phyloP scores from a whole-genome alignment of 2,888 invertebrate species.

The Furcula furcula region DNA sequence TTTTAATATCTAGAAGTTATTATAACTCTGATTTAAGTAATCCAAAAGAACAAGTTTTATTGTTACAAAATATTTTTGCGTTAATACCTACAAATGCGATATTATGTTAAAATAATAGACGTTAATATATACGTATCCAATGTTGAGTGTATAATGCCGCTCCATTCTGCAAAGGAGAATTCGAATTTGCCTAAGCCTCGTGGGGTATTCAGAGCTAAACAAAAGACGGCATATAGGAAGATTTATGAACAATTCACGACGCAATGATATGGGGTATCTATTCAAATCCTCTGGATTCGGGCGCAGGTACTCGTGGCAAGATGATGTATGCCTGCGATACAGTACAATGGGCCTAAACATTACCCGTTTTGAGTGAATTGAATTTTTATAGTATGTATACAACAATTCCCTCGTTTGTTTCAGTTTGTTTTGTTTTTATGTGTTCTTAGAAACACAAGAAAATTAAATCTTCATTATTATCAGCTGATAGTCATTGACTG shows the following conservation, averaged over 20 bases:
- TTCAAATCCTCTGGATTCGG: conserved; percentile 65
- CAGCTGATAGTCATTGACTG: no score
- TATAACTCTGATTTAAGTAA: no score
- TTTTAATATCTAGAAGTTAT: no score
- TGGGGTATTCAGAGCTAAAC: conserved; percentile 64
- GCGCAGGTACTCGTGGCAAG: conserved; percentile 53
- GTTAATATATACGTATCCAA: no score
- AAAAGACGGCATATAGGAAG: conserved; percentile 69
- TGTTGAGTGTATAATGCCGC: conserved; percentile 25
- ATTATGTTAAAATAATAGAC: conserved; percentile 2
- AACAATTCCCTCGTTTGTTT: no score
- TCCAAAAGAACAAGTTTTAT: no score
- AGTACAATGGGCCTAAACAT: conserved; percentile 49
- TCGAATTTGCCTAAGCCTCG: conserved; percentile 52
- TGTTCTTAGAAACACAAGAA: no score
- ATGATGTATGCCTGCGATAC: conserved; percentile 57
- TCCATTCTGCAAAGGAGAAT: conserved; percentile 48
- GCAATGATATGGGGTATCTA: conserved; percentile 75
- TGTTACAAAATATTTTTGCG: no score
- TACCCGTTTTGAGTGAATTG: conserved; percentile 38
- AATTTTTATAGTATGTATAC: conserved; percentile 44
- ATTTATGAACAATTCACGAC: conserved; percentile 76
- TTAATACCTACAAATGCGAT: no score
- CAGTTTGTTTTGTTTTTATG: no score
- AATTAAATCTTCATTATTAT: no score